These are phyloP conservation scores for Heteractis magnifica DNA, from an alignment of 92 coral and sea anemone genomes.

Conservation along the genomic window DNA sequence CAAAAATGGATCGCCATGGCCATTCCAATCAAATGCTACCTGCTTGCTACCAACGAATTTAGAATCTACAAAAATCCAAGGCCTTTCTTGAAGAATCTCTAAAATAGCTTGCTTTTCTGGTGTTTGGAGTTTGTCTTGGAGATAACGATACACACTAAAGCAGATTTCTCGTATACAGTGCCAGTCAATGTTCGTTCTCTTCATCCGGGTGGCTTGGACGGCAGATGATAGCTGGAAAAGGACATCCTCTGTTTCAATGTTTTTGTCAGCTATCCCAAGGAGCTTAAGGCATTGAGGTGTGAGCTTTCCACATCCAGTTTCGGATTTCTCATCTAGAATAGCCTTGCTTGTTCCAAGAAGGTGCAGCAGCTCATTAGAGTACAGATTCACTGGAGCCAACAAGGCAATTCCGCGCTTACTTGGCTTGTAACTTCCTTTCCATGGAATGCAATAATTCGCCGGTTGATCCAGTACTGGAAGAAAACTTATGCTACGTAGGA, in stretches of 20 bases:
- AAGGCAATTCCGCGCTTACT: slow-evolving; percentile 38
- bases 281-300: slow-evolving; percentile 60
- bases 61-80: slow-evolving; percentile 79
- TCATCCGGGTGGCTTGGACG: slow-evolving; percentile 52
- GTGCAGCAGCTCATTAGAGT: slow-evolving; percentile 49
- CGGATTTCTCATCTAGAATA: slow-evolving; percentile 79
- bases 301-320: slow-evolving; percentile 81
- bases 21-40: slow-evolving; percentile 83
- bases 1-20: slow-evolving; percentile 83
- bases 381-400: slow-evolving; percentile 63
- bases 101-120: slow-evolving; percentile 58
- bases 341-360: slow-evolving; percentile 78
- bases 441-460: slow-evolving; percentile 68
- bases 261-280: slow-evolving; percentile 57
- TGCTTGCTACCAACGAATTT: slow-evolving; percentile 76
- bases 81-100: slow-evolving; percentile 61
- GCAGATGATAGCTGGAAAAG: slow-evolving; percentile 79
- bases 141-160: slow-evolving; percentile 67
- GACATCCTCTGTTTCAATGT: slow-evolving; percentile 57
- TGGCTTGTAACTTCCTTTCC: slow-evolving; percentile 70
- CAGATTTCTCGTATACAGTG: slow-evolving; percentile 66
- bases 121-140: slow-evolving; percentile 64
- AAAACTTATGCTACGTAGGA: slow-evolving; percentile 61
- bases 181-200: slow-evolving; percentile 42
- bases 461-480: slow-evolving; percentile 77